Base-by-base conservation (phyloP, 2,113 vertebrate genomes). In the Hippolais icterina region DNA sequence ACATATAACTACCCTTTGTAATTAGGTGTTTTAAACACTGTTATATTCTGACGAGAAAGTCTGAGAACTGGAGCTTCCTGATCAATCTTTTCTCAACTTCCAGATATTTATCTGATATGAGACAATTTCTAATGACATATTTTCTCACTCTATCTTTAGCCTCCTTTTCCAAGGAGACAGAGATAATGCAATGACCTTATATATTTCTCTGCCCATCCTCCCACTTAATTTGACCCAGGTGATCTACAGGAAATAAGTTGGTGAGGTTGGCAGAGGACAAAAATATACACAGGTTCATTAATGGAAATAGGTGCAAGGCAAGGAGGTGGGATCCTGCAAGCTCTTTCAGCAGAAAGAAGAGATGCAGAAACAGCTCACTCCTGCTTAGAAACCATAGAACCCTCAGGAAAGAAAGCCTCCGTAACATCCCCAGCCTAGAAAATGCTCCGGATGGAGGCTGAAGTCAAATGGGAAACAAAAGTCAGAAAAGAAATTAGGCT, bases 41-140 rank as follows among this genome's bases (percentile, higher is more conserved):
- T 33, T 11, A 35, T 83, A 41, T 35, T 79, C 53, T 47, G 24
- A 22, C 64, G 25, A 41, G 29, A 60, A 76, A 4, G 17, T 92
- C 19, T 15, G 21, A 44, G 25, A 88, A 52, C 16, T 64, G n/a
- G 59, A 33, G 8, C 12, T 87, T 66, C 29, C 24, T 42, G 11
- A 83, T 44, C 10, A 83, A 13, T 56, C 4, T 54, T 75, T 64
- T 89, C 76, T 76, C 24, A 25, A 35, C 7, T 80, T 76, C 15
- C 31, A 5, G 47, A 49, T 29, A 1, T 35, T 64, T 42, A 24
- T 42, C 3, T 33, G 19, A 46, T 41, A 17, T 2, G 0, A 6
- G 9, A 39, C 9, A 17, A 16, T 35, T 82, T 83, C 57, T 60
- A 52, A 46, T 61, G 8, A 47, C 6, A 6, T 65, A 21, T 63